Base-by-base conservation (phyloP, 2,113 vertebrate genomes). In the Eulacestoma nigropectus region DNA sequence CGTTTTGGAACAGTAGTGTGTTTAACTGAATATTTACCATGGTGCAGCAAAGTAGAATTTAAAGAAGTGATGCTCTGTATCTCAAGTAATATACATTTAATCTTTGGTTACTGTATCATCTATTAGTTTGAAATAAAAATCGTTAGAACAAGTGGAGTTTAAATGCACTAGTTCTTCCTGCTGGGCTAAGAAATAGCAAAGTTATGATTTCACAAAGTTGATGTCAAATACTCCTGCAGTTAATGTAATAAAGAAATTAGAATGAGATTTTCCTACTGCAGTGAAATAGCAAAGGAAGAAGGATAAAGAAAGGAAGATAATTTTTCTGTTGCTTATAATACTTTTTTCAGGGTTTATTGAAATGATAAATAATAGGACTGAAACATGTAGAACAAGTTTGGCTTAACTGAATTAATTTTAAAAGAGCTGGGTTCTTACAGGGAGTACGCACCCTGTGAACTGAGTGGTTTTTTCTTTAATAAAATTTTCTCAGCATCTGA, bases 401-500 rank as follows among this genome's bases (percentile, higher is more conserved):
- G 11, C 73, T 47, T 68, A 76, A 53, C 30, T 74, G 47, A 87
- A 91, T 94, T 96, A 94, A 92, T 97, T 97, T 97, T 84, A 30
- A 64, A 90, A 60, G 59, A 94, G 59, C 30, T 49, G 7, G 76
- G 39, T 49, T 86, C 27, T 93, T 50, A 41, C 4, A 78, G 29
- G 47, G 89, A 82, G 13, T 5, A 7, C 0, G 0, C 19, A 87
- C 29, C 74, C 78, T 96, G 74, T 92, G 78, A 91, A 79, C 57
- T 75, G 62, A 84, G 52, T 60, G 25, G 0, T 56, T 98, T 83
- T 93, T 65, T 37, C 55, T 92, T 92, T 95, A 93, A 96, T 97
- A 97, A 96, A 92, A 97, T 96, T 98, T 98, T 96, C 95, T 97
- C 96, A 83, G 78, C 91, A 96, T 94, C 85, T 4, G 4, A 76